Evolutionary conservation across 1,140 invertebrate species (phyloP), one percentile per base, ranked within the genome.

Genomic region (Drosophila kohkoa): DNA sequence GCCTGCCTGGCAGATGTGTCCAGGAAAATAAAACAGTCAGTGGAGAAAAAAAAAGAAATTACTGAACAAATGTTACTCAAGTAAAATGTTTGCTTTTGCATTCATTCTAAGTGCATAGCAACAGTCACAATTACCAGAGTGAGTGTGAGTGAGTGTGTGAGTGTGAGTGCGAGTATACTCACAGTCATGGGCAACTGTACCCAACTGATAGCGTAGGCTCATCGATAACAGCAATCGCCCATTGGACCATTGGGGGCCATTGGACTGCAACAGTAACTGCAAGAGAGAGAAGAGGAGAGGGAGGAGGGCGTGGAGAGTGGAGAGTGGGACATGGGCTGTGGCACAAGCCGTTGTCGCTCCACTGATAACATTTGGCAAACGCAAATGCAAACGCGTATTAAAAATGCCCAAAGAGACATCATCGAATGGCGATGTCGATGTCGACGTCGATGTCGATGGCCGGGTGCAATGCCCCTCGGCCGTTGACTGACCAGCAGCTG

Each of bases 281-380:
- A 65, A 38, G 46, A 6, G 20, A 30, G 43, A 6, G 32, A 6
- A 25, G 52, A 3, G 11, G 13, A 52, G 20, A 30, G 3, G 20
- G 5, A 20, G 20, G 16, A 10, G 15, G 25, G 1, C 7, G 15
- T 43, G 52, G 48, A 15, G 5, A 3, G 60, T 60, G 79, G 72
- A 49, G 54, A 75, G 68, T 60, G 51, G 52, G 55, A 15, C 4
- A 49, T 58, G 48, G 48, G 13, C 41, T 66, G 63, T 73, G 72
- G 66, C 67, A 45, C 72, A 70, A 55, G 72, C 72, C 73, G 67
- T 52, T 69, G 82, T 74, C 78, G 60, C 54, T 64, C 25, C 52
- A 78, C 77, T 85, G 83, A 88, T 88, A 88, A 88, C 83, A 88
- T 88, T 88, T 88, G 83, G 83, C 83, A 89, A 88, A 83, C 67